Conservation (phyloP, 2,797 vertebrate species). For the Bovichtus variegatus region DNA sequence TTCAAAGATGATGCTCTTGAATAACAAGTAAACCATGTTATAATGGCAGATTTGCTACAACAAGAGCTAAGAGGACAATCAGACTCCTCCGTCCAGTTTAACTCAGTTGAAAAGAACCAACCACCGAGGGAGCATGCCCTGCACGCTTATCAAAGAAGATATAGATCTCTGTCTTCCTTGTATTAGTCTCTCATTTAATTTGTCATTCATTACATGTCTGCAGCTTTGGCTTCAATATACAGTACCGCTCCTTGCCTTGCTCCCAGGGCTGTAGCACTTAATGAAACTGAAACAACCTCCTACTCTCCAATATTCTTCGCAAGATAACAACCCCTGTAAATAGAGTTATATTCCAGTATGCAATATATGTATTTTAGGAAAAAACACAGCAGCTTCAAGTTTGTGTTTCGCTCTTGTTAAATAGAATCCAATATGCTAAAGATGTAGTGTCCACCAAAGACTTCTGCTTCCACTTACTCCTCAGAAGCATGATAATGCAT, state of each 20-base stretch:
- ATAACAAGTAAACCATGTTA: conserved; percentile 37
- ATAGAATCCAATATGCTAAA: conserved; percentile 27
- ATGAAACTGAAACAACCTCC: conserved; percentile 56
- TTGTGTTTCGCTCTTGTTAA: conserved; percentile 21
- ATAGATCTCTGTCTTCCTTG: conserved; percentile 34
- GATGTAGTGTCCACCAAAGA: conserved; percentile 7
- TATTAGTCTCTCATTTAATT: conserved; percentile 50
- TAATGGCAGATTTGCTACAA: conserved; percentile 23
- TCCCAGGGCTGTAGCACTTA: conserved; percentile 30
- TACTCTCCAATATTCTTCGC: conserved; percentile 36
- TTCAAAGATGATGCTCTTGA: conserved; percentile 36
- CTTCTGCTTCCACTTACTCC: conserved; percentile 3
- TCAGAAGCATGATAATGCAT: conserved; percentile 9
- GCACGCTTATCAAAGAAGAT: conserved; percentile 36
- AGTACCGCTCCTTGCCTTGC: conserved; percentile 24
- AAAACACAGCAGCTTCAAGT: conserved; percentile 14
- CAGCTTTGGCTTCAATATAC: conserved; percentile 43
- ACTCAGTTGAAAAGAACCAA: conserved; percentile 34
- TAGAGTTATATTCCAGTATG: conserved; percentile 42
- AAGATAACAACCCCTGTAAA: conserved; percentile 42
- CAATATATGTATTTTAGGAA: conserved; percentile 28
- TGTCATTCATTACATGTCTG: conserved; percentile 52
- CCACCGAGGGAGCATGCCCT: conserved; percentile 27
- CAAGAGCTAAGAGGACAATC: conserved; percentile 45
- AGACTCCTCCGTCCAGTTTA: conserved; percentile 32